Base-by-base conservation (phyloP, 2,888 invertebrate species). In the Meiosimyza platycephala region DNA sequence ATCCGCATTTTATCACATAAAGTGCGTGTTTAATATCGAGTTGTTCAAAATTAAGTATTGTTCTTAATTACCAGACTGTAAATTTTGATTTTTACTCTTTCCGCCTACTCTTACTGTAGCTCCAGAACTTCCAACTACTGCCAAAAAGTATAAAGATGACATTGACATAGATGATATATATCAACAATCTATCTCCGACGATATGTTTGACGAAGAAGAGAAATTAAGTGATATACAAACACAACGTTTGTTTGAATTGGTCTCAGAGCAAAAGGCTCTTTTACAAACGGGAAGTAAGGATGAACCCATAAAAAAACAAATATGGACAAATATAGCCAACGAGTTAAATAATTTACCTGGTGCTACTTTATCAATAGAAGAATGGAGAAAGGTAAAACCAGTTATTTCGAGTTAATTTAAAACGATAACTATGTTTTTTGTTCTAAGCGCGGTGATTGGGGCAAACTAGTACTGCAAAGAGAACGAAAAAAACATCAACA, bases 291-390 rank as follows among this genome's bases (percentile, higher is more conserved):
- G 70, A 1, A 18, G 59, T 0, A 67, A 68, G 15, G 72, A 75
- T 66, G 73, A 74, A 28, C 75, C 75, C 6, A 40, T 75, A 40
- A 74, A 64, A 47, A 69, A 66, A 48, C 75, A 68, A 5, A 70
- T 75, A 1, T 75, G 75, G 75, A 57, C 66, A 47, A 75, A 75
- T 59, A 75, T 75, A 55, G 65, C 74, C 7, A 70, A 74, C 9
- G 71, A 75, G 51, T 66, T 75, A 22, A 75, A 75, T 74, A 48
- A 13, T 47, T 63, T 75, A n/a, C 74, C 70, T 22, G 72, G 68
- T 13, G 72, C 60, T n/a, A 16, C 69, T 13, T 28, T 75, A 12
- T 62, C 73, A 13, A 16, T 59, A 16, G 64, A 66, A 5, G 73
- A 74, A 51, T 75, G 75, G 75, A 62, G 63, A 50, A 67, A 72